Base-by-base conservation (phyloP, 2,797 vertebrate genomes). In the Microtus agrestis region DNA sequence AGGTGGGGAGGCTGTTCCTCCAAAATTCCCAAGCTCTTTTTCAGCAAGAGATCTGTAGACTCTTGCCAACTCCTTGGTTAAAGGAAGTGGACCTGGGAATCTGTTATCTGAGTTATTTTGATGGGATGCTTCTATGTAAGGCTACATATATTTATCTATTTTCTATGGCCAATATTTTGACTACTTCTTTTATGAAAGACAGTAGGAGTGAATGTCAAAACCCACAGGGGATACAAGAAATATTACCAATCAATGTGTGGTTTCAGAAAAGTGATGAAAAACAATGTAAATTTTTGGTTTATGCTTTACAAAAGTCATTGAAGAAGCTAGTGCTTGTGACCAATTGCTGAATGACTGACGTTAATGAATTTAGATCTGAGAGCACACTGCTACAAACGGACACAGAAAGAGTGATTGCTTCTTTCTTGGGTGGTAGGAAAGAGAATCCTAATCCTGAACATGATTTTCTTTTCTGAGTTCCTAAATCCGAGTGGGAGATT, bases 121-220 rank as follows among this genome's bases (percentile, higher is more conserved):
- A 69, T 91, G 76, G 92, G 59, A 59, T 81, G 37, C 92, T 87
- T 48, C 56, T 91, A 40, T 46, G 19, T 94, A 31, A 63, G 54
- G 78, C 65, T 63, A 6, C 67, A 14, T 90, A 25, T 91, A 92
- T 96, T 96, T 95, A 79, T 93, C 65, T 95, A 15, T 93, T 92
- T 84, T 80, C 81, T 69, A 46, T 86, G 86, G 88, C 81, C 78
- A 95, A 94, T 96, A 91, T 95, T 95, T 97, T 97, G 95, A 96
- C 91, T 91, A 54, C 61, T 96, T 43, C 79, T 77, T 65, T 82
- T 95, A 87, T 95, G 97, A 97, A 97, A 96, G 94, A 94, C 80
- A 92, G 89, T 48, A 43, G 86, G 77, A 94, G 74, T n/a, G 61
- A 91, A 34, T 74, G 71, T 89, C 96, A 91, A 31, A 95, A 92